phyloP scores from a whole-genome alignment of 2,113 vertebrate genomes.

The Hipposideros armiger region DNA sequence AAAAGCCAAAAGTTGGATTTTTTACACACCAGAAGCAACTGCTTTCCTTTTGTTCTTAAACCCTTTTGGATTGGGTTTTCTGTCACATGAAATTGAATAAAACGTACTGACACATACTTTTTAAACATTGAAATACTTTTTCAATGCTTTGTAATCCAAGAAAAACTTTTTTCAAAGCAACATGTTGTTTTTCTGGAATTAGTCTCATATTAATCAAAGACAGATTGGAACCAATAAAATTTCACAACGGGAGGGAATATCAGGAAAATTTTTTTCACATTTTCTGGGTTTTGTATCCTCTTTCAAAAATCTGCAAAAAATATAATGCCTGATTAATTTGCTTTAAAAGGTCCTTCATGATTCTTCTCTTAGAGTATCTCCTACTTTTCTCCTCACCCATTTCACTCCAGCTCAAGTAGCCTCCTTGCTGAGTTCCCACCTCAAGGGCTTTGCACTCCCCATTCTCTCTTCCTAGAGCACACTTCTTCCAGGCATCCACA shows the following conservation, averaged over 20 bases:
- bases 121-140: neutral
- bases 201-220: conserved; percentile 64
- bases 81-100: neutral
- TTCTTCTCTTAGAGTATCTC: neutral
- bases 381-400: neutral
- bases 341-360: neutral
- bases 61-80: neutral
- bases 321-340: neutral
- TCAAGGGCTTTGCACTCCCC: neutral
- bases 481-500: neutral
- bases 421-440: neutral
- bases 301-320: neutral
- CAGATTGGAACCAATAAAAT: conserved; percentile 50
- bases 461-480: neutral
- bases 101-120: neutral
- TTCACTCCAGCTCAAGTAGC: neutral
- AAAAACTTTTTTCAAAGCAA: conserved; percentile 17
- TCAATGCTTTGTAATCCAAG: conserved; percentile 13
- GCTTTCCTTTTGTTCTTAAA: neutral
- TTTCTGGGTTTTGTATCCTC: neutral
- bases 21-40: neutral
- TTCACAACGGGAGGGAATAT: conserved; percentile 7
- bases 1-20: neutral
- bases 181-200: conserved; percentile 37
- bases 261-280: neutral